Evolutionary conservation across 2,113 vertebrate genomes (phyloP).

Genomic region (Carollia perspicillata): DNA sequence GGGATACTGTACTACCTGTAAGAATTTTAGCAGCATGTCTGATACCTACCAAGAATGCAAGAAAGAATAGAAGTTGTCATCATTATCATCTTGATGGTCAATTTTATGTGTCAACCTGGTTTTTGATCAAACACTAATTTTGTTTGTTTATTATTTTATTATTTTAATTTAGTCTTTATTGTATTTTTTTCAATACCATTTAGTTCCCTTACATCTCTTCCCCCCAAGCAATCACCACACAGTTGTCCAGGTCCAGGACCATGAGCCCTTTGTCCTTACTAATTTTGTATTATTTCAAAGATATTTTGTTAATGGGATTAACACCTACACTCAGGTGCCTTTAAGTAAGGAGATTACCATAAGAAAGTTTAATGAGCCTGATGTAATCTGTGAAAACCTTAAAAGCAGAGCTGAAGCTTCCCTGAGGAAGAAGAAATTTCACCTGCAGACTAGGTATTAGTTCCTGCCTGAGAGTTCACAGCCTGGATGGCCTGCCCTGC

Average conservation of each 20-base stretch:
- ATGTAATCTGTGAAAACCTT: not conserved
- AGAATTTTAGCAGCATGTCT: not conserved
- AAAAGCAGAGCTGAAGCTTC: not conserved
- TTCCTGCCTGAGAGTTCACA: no score
- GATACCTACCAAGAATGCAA: not conserved
- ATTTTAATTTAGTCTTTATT: no score
- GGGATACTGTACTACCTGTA: no score
- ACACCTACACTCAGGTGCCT: not conserved
- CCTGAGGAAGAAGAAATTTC: not conserved
- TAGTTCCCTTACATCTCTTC: no score
- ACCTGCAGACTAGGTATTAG: fast-evolving
- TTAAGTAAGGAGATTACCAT: not conserved
- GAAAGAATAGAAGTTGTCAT: not conserved
- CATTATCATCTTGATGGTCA: not conserved
- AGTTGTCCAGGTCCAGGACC: no score
- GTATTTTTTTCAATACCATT: no score
- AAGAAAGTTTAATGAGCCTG: not conserved
- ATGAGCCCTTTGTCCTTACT: no score
- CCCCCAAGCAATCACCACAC: no score
- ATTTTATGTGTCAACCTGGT: not conserved
- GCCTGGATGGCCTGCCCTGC: no score
- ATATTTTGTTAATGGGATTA: not conserved
- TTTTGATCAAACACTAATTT: not conserved
- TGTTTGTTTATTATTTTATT: no score
- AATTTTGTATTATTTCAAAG: not conserved